phyloP scores from a whole-genome alignment of 2,113 vertebrate genomes.

The Catharus minimus region DNA sequence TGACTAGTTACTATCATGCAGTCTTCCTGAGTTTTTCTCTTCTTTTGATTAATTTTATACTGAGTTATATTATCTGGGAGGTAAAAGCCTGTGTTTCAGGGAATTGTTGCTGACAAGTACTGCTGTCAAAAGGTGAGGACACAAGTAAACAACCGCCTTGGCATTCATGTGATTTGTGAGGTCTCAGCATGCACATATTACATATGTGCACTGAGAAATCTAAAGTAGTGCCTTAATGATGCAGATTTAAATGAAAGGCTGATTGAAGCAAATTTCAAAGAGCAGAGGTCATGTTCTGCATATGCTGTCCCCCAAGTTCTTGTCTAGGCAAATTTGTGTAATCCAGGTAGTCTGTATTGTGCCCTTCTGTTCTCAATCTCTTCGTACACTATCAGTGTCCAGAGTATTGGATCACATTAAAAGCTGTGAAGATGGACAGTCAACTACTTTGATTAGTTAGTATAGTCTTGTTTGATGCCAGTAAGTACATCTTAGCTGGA shows the following conservation, averaged over 20 bases:
- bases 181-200: neutral
- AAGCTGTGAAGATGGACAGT: neutral
- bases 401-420: neutral
- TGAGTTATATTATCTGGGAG: neutral
- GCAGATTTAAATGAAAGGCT: neutral
- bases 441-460: neutral
- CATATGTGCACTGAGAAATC: neutral
- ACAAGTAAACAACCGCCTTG: neutral
- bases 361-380: neutral
- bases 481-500: neutral
- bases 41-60: neutral
- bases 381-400: neutral
- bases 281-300: neutral
- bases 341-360: neutral
- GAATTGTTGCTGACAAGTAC: neutral
- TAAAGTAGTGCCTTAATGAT: neutral
- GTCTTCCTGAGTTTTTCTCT: neutral
- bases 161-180: neutral
- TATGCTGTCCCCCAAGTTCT: neutral
- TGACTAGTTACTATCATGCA: neutral
- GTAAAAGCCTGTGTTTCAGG: neutral
- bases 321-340: neutral
- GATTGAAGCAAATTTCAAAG: neutral
- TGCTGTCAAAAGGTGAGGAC: neutral
- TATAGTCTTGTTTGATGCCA: neutral